phyloP scores from a whole-genome alignment of 2,888 invertebrate species.

The Synanthedon andrenaeformis region DNA sequence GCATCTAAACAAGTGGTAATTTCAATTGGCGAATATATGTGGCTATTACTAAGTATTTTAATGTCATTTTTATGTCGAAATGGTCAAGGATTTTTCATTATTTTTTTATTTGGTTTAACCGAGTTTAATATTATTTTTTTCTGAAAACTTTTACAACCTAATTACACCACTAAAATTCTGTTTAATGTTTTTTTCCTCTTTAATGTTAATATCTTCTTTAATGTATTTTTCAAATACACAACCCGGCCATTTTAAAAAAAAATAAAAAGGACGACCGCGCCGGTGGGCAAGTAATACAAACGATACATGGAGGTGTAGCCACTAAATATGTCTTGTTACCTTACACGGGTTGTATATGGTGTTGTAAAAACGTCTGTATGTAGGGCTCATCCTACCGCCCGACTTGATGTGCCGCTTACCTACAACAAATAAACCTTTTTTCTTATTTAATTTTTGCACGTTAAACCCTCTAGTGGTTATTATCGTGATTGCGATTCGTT shows the following conservation, averaged over 20 bases:
- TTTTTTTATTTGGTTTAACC: too few relatives aligned
- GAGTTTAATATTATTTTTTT: too few relatives aligned
- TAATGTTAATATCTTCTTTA: too few relatives aligned
- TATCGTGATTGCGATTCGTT: not conserved
- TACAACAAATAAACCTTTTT: slow-evolving; percentile 18
- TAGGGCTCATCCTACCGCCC: slow-evolving; percentile 13
- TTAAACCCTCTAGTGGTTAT: not conserved
- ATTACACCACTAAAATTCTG: too few relatives aligned
- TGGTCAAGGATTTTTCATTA: too few relatives aligned
- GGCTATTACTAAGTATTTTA: too few relatives aligned
- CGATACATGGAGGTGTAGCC: not conserved
- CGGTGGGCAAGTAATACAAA: not conserved
- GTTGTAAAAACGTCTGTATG: slow-evolving; percentile 3
- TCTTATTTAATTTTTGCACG: not conserved
- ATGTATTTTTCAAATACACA: too few relatives aligned
- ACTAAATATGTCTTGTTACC: slow-evolving; percentile 4
- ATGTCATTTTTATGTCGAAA: too few relatives aligned
- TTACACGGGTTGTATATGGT: slow-evolving; percentile 2
- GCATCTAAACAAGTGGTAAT: too few relatives aligned
- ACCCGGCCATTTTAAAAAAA: not conserved
- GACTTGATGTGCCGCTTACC: slow-evolving; percentile 19
- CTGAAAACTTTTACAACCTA: too few relatives aligned
- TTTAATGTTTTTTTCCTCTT: too few relatives aligned
- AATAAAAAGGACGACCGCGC: not conserved
- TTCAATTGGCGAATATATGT: too few relatives aligned